Evolutionary conservation across 2,888 invertebrate species (phyloP), one percentile per base, ranked within the genome.

Genomic region (Gymnosoma rotundatum): DNA sequence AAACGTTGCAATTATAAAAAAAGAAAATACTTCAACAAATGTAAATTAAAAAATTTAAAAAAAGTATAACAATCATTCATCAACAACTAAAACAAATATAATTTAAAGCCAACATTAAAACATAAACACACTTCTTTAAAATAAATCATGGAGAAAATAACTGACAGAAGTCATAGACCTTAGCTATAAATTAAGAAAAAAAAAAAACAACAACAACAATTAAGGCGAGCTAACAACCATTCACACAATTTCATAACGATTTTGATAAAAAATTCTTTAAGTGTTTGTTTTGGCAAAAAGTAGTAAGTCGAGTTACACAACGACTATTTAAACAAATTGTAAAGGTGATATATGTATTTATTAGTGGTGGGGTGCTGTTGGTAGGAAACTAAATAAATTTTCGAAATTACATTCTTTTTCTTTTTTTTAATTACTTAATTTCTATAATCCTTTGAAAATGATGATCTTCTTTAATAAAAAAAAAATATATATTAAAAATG

Each of bases 201-300:
- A 54, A 32, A 67, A 66, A 66, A 54, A 74, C 36, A 56, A 21
- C 12, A 25, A 25, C 25, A 25, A 25, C 25, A 25, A 42, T 32
- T 42, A 45, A 38, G 48, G 12, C 42, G 32, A 45, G 20, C 6
- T 76, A 54, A 78, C 64, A 72, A 64, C 64, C 78, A 78, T 78
- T 78, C 78, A 78, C 48, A 72, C 63, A 72, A 21, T 50, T 72
- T 72, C 54, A 70, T 36, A 78, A 42, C 32, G 16, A 64, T 38
- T 54, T 54, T 58, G 18, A 8, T 20, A 48, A 45, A 48, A n/a
- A 58, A 70, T 12, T 18, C 38, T 42, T 61, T 32, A 4, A 78
- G 69, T 69, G 69, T 45, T 32, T 69, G 16, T 52, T 32, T 32
- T 78, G 69, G 32, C 52, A 78, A 54, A 52, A 25, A 50, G 12